Evolutionary conservation across 2,113 vertebrate genomes (phyloP), one percentile per base, ranked within the genome.

Genomic region (Neopipo cinnamomea): DNA sequence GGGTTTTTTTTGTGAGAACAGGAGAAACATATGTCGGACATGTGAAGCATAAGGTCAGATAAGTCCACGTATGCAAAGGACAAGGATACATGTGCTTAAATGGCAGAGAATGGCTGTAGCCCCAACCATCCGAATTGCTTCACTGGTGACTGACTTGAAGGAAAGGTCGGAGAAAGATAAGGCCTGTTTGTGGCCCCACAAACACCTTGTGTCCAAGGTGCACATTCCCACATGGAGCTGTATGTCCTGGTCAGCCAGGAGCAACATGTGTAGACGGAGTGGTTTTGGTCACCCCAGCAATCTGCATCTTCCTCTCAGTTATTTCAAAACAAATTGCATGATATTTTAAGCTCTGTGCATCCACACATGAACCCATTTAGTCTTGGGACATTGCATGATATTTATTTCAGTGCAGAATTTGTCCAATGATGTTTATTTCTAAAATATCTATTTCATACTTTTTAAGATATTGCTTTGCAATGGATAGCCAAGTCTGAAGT

Each of bases 1-100:
- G 19, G 8, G 7, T 1, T 39, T 41, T 81, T 41, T 85, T 80
- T 21, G 13, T 27, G 37, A 52, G 30, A 75, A 8, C 5, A 56
- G 17, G 21, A 44, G 28, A 63, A 74, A 55, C 3, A 2, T 11
- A 17, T 2, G 8, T 27, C 44, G 73, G 53, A 24, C 1, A 0
- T 8, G 12, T n/a, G 39, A 86, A 65, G 17, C 8, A 30, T 14
- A 74, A 73, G 13, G 27, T 75, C 30, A 37, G 80, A 75, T 30
- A 14, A 66, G 49, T 49, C 31, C 50, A 4, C 0, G 0, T 27
- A 6, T 15, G 39, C 42, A 68, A 46, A 91, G 19, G 42, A n/a
- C 10, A 8, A 5, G 19, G 25, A 30, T 30, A 13, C 1, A 1
- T 7, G 24, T 41, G 46, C 56, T 70, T 44, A 52, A 66, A 16